A percentile compares a stretch with the other conserved stretches of the same genome.
Conservation (phyloP, 2,888 invertebrate species). For the Gryllus longicercus region DNA sequence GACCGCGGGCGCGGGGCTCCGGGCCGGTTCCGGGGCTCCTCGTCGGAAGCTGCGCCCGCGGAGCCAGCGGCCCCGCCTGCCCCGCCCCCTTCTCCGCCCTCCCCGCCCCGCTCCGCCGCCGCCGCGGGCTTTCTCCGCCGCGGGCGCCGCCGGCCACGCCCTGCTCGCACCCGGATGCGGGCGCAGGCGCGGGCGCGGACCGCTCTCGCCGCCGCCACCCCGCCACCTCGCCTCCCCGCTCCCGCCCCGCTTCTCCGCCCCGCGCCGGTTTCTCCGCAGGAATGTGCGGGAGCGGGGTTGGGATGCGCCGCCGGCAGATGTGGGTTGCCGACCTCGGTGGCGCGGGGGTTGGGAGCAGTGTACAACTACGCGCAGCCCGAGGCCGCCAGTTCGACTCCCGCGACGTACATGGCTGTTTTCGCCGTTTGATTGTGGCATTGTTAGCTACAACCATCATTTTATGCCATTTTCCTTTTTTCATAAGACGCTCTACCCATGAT, state of each 20-base stretch:
- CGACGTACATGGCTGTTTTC: too few relatives aligned
- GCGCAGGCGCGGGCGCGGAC: neutral
- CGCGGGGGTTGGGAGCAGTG: neutral
- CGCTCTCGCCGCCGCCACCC: neutral
- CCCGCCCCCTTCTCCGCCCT: neutral
- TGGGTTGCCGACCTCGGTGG: neutral
- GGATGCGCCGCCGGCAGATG: neutral
- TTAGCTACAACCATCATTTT: too few relatives aligned
- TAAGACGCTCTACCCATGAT: too few relatives aligned
- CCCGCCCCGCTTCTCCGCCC: neutral
- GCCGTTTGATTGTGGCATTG: too few relatives aligned
- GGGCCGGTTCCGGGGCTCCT: too few relatives aligned
- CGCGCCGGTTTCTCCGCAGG: conserved; percentile 17
- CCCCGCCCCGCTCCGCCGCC: neutral
- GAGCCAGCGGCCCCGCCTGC: neutral
- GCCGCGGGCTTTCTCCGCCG: neutral
- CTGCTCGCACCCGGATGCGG: neutral
- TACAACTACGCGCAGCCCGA: too few relatives aligned
- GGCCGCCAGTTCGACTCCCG: too few relatives aligned
- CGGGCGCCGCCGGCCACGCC: neutral
- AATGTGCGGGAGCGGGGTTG: neutral
- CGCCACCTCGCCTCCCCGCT: neutral
- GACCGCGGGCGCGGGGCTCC: too few relatives aligned
- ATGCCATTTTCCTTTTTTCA: too few relatives aligned
- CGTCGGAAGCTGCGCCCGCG: neutral